Evolutionary conservation across 1,140 invertebrate species (phyloP).

Genomic region (Coboldia fuscipes): DNA sequence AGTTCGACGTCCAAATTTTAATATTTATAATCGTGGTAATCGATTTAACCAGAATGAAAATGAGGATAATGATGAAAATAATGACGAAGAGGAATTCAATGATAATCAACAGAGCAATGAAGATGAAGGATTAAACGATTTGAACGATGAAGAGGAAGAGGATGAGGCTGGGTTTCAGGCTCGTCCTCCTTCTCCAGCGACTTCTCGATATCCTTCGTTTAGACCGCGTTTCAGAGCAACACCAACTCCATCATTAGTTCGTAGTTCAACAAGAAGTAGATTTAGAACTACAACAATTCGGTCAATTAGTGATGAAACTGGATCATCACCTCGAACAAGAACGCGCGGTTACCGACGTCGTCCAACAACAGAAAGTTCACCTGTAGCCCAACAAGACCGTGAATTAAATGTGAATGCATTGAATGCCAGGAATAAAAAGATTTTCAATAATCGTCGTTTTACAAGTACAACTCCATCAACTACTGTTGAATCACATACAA

Average conservation of each 20-base stretch:
- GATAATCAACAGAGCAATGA: slow-evolving; percentile 4
- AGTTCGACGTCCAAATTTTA: no score
- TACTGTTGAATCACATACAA: neutral
- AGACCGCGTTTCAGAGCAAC: no score
- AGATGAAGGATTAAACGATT: slow-evolving; percentile 5
- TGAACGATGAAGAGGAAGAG: slow-evolving; percentile 5
- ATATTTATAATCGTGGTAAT: no score
- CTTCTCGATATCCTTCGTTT: no score
- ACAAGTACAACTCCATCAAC: neutral
- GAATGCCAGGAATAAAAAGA: slow-evolving; percentile 26
- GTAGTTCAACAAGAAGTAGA: no score
- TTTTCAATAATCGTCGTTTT: slow-evolving; percentile 20
- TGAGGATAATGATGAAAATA: neutral
- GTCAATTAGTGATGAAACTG: no score
- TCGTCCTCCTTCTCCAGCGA: no score
- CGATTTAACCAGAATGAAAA: neutral
- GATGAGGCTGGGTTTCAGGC: no score
- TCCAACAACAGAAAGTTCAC: slow-evolving; percentile 11
- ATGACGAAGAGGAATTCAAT: neutral
- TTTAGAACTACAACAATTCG: no score
- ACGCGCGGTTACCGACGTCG: slow-evolving; percentile 16
- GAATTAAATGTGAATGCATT: slow-evolving; percentile 22
- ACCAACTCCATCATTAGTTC: no score
- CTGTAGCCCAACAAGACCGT: slow-evolving; percentile 6
- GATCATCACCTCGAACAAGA: slow-evolving; percentile 14